These are phyloP conservation scores for Tiphia femorata DNA, from an alignment of 2,888 invertebrate species.

Conservation along the genomic window DNA sequence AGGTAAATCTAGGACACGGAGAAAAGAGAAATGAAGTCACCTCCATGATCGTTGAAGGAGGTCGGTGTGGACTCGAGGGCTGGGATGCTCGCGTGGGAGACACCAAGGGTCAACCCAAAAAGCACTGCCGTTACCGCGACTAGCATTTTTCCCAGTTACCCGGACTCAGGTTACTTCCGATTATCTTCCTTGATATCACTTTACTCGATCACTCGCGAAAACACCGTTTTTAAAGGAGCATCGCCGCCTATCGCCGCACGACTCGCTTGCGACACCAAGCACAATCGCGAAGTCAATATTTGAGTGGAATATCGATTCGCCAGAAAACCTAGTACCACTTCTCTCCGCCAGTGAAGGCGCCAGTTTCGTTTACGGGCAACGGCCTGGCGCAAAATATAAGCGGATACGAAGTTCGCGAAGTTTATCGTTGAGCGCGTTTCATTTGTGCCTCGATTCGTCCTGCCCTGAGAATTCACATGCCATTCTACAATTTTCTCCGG, in stretches of 20 bases:
- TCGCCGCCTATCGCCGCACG: conserved; percentile 48
- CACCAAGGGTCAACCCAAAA: conserved; percentile 58
- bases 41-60: conserved; percentile 66
- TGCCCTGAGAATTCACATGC: background rate
- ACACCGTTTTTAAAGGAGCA: conserved; percentile 50
- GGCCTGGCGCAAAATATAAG: no score
- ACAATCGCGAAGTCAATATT: conserved; percentile 65
- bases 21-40: conserved; percentile 55
- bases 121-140: conserved; percentile 55
- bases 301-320: conserved; percentile 68
- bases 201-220: conserved; percentile 30
- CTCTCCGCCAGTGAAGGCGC: conserved; percentile 26
- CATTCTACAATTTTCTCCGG: background rate
- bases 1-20: conserved; percentile 42
- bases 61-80: conserved; percentile 59
- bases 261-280: conserved; percentile 54
- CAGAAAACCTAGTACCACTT: conserved; percentile 53
- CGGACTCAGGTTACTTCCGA: conserved; percentile 23
- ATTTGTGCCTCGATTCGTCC: no score
- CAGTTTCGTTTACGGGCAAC: conserved; percentile 1
- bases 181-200: conserved; percentile 19
- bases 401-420: no score
- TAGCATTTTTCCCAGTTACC: conserved; percentile 49
- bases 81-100: conserved; percentile 56
- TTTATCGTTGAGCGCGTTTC: no score